Evolutionary conservation across 2,888 invertebrate species (phyloP).

Genomic region (Sericinus montela): DNA sequence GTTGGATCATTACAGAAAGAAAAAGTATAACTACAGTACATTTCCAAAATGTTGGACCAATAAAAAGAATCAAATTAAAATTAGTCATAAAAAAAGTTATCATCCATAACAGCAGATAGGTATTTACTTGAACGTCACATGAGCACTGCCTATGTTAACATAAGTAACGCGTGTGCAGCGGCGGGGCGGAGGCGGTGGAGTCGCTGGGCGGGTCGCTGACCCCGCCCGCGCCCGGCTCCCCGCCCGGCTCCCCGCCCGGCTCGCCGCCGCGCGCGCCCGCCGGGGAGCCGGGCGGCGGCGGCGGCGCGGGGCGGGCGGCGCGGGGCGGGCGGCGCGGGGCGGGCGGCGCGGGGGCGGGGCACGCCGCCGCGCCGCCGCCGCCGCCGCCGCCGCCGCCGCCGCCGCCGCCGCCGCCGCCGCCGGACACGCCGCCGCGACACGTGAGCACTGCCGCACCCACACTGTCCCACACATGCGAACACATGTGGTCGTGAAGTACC

Average conservation of each 20-base stretch:
- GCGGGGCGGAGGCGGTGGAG: slow-evolving; percentile 7
- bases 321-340: slow-evolving; percentile 7
- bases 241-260: slow-evolving; percentile 19
- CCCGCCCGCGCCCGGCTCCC: slow-evolving; percentile 23
- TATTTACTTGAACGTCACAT: too few relatives aligned
- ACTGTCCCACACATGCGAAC: too few relatives aligned
- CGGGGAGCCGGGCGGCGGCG: not conserved
- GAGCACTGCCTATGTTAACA: too few relatives aligned
- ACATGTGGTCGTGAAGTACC: too few relatives aligned
- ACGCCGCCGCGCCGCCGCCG: slow-evolving; percentile 25
- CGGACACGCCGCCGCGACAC: slow-evolving; percentile 22
- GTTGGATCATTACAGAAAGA: too few relatives aligned
- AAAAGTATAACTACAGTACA: too few relatives aligned
- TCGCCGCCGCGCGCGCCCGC: slow-evolving; percentile 19
- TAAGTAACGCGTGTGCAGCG: not conserved
- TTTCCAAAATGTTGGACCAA: too few relatives aligned
- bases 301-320: not conserved
- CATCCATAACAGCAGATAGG: too few relatives aligned
- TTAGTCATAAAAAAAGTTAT: too few relatives aligned
- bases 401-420: slow-evolving; percentile 27
- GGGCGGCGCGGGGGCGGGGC: slow-evolving; percentile 24
- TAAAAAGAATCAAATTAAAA: too few relatives aligned
- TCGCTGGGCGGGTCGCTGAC: slow-evolving; percentile 10
- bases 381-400: slow-evolving; percentile 25
- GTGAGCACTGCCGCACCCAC: too few relatives aligned